Evolutionary conservation across 2,888 invertebrate genomes (phyloP).

Genomic region (Drosophila aldrichi): DNA sequence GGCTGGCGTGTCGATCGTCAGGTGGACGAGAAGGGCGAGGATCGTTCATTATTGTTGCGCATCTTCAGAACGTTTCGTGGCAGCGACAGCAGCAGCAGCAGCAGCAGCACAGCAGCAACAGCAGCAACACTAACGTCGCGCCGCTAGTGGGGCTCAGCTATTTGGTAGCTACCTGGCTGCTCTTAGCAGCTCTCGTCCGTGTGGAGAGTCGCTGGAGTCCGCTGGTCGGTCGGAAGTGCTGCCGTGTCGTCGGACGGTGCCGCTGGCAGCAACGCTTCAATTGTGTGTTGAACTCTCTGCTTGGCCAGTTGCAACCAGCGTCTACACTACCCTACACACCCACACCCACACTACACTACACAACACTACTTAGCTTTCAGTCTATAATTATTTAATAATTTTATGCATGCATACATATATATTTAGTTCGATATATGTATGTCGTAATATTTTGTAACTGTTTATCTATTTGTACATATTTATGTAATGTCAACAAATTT

Average conservation of each 20-base stretch:
- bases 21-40: slow-evolving; percentile 60
- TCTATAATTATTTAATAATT: slow-evolving; percentile 32
- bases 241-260: slow-evolving; percentile 26
- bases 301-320: slow-evolving; percentile 54
- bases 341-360: too few relatives aligned
- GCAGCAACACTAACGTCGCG: slow-evolving; percentile 8
- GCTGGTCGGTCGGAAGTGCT: slow-evolving; percentile 19
- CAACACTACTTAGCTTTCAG: slow-evolving; percentile 2
- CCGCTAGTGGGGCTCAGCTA: slow-evolving; percentile 27
- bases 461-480: slow-evolving; percentile 22
- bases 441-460: slow-evolving; percentile 15
- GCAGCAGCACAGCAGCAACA: slow-evolving; percentile 17
- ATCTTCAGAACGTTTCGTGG: slow-evolving; percentile 74
- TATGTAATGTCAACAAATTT: slow-evolving; percentile 18
- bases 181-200: slow-evolving; percentile 45
- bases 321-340: not conserved
- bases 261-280: slow-evolving; percentile 63
- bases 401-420: slow-evolving; percentile 6
- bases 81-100: slow-evolving; percentile 28
- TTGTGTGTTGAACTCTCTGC: slow-evolving; percentile 60
- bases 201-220: slow-evolving; percentile 49
- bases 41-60: slow-evolving; percentile 81
- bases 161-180: slow-evolving; percentile 13
- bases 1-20: slow-evolving; percentile 82
- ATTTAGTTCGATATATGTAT: not conserved